Evolutionary conservation across 23 tunicate species (phyloP).

Genomic region (Pegea sp.): DNA sequence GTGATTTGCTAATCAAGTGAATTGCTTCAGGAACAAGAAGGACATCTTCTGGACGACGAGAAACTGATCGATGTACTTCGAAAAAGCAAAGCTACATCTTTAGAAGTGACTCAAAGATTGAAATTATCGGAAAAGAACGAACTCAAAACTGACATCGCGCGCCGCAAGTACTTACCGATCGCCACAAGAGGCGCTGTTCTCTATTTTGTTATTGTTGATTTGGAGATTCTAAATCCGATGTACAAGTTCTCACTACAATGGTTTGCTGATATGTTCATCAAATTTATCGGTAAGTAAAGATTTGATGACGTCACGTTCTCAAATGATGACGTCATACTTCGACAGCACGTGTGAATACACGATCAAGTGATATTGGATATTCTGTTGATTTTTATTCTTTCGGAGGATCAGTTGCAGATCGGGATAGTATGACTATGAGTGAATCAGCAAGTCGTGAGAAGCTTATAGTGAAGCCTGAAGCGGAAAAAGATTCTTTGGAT

Average conservation of each 20-base stretch:
- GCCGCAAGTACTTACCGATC: conserved; percentile 68
- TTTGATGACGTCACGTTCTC: no score
- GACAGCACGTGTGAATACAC: no score
- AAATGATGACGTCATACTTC: no score
- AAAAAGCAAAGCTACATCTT: conserved; percentile 70
- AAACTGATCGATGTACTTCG: conserved; percentile 45
- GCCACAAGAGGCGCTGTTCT: conserved; percentile 96
- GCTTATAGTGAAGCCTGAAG: no score
- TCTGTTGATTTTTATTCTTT: no score
- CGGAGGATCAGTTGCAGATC: no score
- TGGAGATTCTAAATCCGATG: conserved; percentile 70
- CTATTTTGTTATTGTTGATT: conserved; percentile 66
- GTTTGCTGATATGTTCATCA: conserved; percentile 54
- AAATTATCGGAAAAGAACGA: conserved; percentile 63
- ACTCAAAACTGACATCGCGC: conserved; percentile 37
- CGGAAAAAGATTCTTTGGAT: no score
- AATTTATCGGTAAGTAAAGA: conserved; percentile 45
- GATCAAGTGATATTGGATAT: no score
- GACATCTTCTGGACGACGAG: conserved; percentile 72
- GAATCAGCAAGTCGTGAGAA: no score
- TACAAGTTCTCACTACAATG: conserved; percentile 84
- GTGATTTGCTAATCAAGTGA: not conserved
- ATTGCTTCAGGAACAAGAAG: conserved; percentile 38
- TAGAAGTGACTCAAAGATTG: conserved; percentile 33
- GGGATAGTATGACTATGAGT: no score